Evolutionary conservation across 2,797 vertebrate genomes (phyloP), one percentile per base, ranked within the genome.

Genomic region (Balearica regulorum): DNA sequence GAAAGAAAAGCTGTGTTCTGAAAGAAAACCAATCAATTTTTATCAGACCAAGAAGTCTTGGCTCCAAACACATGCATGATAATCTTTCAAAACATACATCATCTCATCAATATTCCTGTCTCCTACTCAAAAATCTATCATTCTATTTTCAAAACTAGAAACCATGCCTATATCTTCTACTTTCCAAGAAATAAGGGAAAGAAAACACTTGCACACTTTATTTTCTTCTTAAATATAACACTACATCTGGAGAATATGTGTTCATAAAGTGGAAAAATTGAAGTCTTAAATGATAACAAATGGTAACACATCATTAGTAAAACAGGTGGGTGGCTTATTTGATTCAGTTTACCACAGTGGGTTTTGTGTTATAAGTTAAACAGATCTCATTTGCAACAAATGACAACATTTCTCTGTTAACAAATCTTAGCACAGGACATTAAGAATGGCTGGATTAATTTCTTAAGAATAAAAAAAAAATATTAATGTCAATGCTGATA

Each of bases 161-260:
- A 48, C 4, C 19, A 60, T 13, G 6, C 2, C 39, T 37, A 0
- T 43, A 57, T 29, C 17, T 79, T 57, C 33, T 26, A 10, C 16
- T 60, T 87, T 24, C 53, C 72, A 87, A 76, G 24, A 54, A 79
- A 76, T 7, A 0, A 81, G 6, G 8, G 24, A 68, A 81, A 14
- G 19, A 39, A 79, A 68, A 64, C 14, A 26, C 12, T 70, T 46
- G 26, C 20, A 61, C 4, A 12, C 6, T 53, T 60, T 7, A 21
- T 41, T 55, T 71, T 61, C 11, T 53, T 64, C 80, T 62, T 25
- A 3, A 46, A 33, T 35, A 29, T 6, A 72, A 44, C 15, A 48
- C 3, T 17, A 1, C 15, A 44, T 17, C 15, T 41, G 33, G 17
- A 81, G 3, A n/a, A 60, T 8, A 0, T 37, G 33, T 20, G 22